Evolutionary conservation across 2,113 vertebrate species (phyloP).

Genomic region (Artemisiospiza belli): DNA sequence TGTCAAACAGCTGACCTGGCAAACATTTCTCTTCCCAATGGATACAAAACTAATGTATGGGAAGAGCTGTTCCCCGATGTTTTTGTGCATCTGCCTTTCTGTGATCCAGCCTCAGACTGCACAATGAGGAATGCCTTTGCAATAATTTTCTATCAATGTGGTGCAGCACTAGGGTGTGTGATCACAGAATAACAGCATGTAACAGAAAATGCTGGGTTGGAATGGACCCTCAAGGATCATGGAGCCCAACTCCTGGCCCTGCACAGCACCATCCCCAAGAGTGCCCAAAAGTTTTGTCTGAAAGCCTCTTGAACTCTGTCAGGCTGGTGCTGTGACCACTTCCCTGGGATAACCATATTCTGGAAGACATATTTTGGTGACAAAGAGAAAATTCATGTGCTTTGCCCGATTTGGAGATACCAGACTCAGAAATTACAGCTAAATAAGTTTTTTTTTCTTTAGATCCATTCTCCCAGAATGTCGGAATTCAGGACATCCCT

Average conservation of each 20-base stretch:
- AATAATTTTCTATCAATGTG: not conserved
- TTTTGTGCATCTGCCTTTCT: not conserved
- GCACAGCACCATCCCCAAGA: not conserved
- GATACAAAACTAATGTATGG: fast-evolving
- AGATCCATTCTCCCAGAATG: not conserved
- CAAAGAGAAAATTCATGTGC: not conserved
- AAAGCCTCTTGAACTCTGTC: not conserved
- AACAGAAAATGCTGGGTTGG: not conserved
- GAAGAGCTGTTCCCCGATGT: not conserved
- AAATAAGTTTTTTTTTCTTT: not conserved
- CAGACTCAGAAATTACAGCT: not conserved
- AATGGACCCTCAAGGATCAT: not conserved
- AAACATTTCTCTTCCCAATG: not conserved
- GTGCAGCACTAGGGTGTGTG: not conserved
- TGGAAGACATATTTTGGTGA: not conserved
- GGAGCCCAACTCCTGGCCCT: not conserved
- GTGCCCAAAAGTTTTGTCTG: not conserved
- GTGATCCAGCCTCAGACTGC: not conserved
- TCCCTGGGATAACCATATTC: not conserved
- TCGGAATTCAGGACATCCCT: too few species aligned
- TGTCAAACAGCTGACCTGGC: not conserved
- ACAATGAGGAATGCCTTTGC: not conserved
- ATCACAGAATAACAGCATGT: not conserved
- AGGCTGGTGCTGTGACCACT: not conserved
- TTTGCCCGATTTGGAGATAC: not conserved